Conservation (phyloP, 2,888 invertebrate genomes). For the Alentia gelatinosa region DNA sequence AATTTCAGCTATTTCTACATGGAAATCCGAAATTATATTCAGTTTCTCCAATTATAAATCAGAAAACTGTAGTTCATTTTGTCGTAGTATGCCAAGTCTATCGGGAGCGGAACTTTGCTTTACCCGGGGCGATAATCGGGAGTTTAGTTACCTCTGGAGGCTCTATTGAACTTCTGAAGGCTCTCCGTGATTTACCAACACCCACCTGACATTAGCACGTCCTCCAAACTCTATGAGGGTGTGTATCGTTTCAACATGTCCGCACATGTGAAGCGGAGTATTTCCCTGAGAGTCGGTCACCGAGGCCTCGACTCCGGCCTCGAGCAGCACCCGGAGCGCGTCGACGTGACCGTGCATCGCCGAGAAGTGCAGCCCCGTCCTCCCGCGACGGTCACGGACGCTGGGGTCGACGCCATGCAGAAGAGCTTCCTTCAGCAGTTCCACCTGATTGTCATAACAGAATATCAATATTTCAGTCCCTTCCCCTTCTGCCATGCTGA, state of each 20-base stretch:
- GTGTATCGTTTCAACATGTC: slow-evolving; percentile 67
- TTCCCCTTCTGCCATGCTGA: not conserved
- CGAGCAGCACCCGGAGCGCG: slow-evolving; percentile 63
- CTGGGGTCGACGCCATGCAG: not conserved
- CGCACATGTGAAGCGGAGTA: slow-evolving; percentile 70
- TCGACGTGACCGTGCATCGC: slow-evolving; percentile 7
- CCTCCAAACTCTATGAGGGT: slow-evolving; percentile 67
- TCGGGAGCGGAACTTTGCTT: too few relatives aligned
- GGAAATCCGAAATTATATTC: too few relatives aligned
- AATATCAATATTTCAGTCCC: not conserved
- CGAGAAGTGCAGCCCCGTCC: slow-evolving; percentile 49
- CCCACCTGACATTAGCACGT: slow-evolving; percentile 63
- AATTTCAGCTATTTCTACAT: too few relatives aligned
- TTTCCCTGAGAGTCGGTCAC: slow-evolving; percentile 67
- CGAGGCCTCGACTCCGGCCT: slow-evolving; percentile 64
- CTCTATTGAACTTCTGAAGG: not conserved
- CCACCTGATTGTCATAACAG: not conserved
- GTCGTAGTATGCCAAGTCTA: too few relatives aligned
- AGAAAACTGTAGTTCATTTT: too few relatives aligned
- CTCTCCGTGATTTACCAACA: not conserved
- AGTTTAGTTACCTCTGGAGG: too few relatives aligned
- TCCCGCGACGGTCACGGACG: slow-evolving; percentile 25
- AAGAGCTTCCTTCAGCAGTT: not conserved
- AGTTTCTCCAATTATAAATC: too few relatives aligned
- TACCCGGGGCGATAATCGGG: too few relatives aligned